phyloP scores from a whole-genome alignment of 2,113 vertebrate species.

The Calyptomena viridis region DNA sequence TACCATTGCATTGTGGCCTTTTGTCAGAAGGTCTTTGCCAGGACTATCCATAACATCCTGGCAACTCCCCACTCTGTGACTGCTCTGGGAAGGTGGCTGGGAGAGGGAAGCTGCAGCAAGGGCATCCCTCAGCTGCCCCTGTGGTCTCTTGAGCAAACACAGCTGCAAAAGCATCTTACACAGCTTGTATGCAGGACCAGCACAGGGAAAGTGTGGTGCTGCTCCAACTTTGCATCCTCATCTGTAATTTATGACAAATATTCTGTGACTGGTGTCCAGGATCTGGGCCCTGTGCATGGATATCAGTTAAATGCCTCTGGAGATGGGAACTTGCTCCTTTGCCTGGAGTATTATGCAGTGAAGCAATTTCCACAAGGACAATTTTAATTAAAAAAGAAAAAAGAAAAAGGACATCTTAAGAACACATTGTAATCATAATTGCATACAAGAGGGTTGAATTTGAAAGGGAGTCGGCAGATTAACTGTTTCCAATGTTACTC shows the following conservation, averaged over 20 bases:
- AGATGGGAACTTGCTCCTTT: background rate
- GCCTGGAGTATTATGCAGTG: background rate
- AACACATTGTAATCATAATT: background rate
- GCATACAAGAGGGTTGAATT: background rate
- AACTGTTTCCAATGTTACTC: background rate
- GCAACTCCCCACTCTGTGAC: background rate
- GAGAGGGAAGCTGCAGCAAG: background rate
- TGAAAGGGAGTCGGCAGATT: background rate
- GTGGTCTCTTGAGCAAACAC: background rate
- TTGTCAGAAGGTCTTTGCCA: background rate
- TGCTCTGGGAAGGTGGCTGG: background rate
- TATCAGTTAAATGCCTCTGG: background rate
- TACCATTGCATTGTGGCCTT: background rate
- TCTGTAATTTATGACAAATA: background rate
- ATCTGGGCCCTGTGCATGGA: background rate
- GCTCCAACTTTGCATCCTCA: background rate
- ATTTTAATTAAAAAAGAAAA: background rate
- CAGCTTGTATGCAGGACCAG: background rate
- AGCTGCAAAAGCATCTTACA: background rate
- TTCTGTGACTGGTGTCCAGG: background rate
- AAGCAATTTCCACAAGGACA: background rate
- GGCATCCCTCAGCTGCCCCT: background rate
- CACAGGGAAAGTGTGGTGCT: background rate
- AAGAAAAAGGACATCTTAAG: background rate
- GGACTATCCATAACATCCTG: rapidly evolving